Percentiles rank a stretch among this genome's conserved stretches.
Conservation (phyloP, 2,113 vertebrate genomes). For the Addax nasomaculatus region DNA sequence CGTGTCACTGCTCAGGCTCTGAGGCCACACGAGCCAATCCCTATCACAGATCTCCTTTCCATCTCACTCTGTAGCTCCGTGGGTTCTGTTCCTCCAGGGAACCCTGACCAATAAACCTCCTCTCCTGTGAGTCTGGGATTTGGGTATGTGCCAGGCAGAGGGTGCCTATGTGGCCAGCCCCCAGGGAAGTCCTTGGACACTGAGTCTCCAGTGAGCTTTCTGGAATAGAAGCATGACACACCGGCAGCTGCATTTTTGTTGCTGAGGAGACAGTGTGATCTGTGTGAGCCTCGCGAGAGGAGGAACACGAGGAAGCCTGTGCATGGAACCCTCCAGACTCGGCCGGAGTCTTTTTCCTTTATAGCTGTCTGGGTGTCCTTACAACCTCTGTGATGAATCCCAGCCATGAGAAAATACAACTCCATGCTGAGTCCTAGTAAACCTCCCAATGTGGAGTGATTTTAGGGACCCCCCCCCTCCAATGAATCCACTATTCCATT, state of each 20-base stretch:
- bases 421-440: neutral
- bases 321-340: fast-evolving
- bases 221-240: fast-evolving
- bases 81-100: neutral
- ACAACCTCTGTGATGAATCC: fast-evolving
- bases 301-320: fast-evolving
- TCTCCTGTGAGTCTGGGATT: neutral
- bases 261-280: neutral
- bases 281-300: fast-evolving
- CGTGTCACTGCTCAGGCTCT: neutral
- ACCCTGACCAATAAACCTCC: neutral
- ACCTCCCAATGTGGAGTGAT: fast-evolving
- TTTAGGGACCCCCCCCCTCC: neutral
- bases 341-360: fast-evolving
- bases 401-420: neutral
- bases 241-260: fast-evolving
- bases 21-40: fast-evolving
- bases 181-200: neutral
- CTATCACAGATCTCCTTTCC: neutral
- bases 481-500: no score
- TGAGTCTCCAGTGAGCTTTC: neutral
- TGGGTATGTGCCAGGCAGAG: neutral
- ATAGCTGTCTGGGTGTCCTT: neutral
- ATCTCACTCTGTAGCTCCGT: fast-evolving
- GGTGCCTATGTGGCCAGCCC: no score